A percentile compares a stretch with the other conserved stretches of the same genome.
These are phyloP conservation scores for Ladona fulva DNA, from an alignment of 1,140 invertebrate species.

Conservation along the genomic window DNA sequence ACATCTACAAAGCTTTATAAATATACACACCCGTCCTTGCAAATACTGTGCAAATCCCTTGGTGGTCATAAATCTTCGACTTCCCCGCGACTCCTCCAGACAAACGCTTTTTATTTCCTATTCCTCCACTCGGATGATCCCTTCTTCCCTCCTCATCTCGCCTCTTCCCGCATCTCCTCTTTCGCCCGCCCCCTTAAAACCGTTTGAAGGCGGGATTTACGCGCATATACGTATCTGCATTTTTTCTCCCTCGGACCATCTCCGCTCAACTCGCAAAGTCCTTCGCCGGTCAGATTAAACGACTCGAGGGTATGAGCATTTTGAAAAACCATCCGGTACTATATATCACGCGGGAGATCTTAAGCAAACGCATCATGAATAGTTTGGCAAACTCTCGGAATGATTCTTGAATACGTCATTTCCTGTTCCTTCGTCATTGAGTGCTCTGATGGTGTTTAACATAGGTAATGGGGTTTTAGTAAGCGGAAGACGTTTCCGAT, in stretches of 20 bases:
- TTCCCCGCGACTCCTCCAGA: constrained; percentile 6
- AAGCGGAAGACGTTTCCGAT: no score
- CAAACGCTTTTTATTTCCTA: constrained; percentile 6
- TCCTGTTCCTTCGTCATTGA: no score
- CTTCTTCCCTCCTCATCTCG: background rate
- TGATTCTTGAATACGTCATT: background rate
- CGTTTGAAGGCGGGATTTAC: background rate
- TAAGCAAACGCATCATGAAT: background rate
- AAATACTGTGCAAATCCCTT: constrained; percentile 4
- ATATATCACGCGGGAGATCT: background rate
- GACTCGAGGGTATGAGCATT: background rate
- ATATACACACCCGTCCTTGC: constrained; percentile 7
- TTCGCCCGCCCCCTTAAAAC: background rate
- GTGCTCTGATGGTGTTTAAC: no score
- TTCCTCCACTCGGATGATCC: background rate
- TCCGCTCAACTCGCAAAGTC: background rate
- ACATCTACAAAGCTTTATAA: constrained; percentile 10
- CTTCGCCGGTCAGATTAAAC: background rate
- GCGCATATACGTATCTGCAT: background rate
- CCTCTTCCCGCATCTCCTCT: no score
- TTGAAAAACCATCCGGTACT: background rate
- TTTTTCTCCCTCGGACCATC: background rate
- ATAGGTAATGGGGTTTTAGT: no score
- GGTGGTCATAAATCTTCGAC: constrained; percentile 3
- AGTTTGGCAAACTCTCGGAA: background rate